These are phyloP conservation scores for Drosophila mulleri DNA, from an alignment of 2,888 invertebrate species.

Conservation along the genomic window DNA sequence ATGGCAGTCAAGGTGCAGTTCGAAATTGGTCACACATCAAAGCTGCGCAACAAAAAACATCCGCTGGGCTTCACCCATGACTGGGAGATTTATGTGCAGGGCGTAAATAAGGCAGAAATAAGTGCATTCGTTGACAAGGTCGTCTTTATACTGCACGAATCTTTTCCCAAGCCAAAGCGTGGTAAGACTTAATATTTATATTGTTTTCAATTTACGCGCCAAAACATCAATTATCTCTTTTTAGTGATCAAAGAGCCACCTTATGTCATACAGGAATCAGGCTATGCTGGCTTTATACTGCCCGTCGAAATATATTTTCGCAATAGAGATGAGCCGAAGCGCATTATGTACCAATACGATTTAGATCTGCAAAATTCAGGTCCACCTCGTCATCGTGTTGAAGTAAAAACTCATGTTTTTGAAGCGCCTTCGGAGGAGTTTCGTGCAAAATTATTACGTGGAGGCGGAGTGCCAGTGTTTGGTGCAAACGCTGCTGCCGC, in stretches of 20 bases:
- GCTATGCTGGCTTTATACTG: constrained; percentile 96
- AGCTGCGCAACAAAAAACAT: constrained; percentile 91
- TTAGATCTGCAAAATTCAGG: constrained; percentile 92
- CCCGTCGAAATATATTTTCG: constrained; percentile 95
- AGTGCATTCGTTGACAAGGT: constrained; percentile 96
- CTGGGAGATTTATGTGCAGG: constrained; percentile 97
- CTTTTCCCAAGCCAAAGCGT: constrained; percentile 96
- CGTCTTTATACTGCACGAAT: constrained; percentile 95
- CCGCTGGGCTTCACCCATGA: constrained; percentile 98
- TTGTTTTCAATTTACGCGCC: constrained; percentile 35
- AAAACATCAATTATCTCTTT: constrained; percentile 80
- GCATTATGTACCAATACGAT: constrained; percentile 93
- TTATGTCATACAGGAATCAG: constrained; percentile 95
- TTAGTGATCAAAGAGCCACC: constrained; percentile 96
- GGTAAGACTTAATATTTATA: constrained; percentile 86
- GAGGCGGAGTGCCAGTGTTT: constrained; percentile 89
- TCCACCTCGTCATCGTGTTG: constrained; percentile 89
- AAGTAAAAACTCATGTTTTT: constrained; percentile 94
- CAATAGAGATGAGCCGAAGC: constrained; percentile 96
- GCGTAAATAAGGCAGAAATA: constrained; percentile 94
- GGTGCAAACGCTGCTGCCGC: constrained; percentile 42
- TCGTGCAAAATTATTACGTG: constrained; percentile 93
- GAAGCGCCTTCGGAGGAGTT: constrained; percentile 95
- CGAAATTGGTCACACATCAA: constrained; percentile 96
- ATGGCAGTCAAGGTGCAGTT: constrained; percentile 92